Evolutionary conservation across 2,888 invertebrate genomes (phyloP).

Genomic region (Chloroclysta siterata): DNA sequence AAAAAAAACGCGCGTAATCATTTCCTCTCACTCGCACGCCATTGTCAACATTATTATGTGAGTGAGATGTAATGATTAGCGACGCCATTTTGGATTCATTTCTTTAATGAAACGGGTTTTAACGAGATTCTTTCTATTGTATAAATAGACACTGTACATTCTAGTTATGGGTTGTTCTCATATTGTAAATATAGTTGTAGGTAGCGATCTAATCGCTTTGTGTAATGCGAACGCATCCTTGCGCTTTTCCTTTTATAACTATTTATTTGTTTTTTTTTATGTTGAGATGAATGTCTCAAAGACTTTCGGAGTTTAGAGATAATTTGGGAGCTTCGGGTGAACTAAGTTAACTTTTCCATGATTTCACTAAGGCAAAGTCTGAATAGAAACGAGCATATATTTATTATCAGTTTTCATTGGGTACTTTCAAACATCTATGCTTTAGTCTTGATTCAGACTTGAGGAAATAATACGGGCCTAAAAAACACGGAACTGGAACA

Average conservation of each 20-base stretch:
- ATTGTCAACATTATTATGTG: too few species aligned
- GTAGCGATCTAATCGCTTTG: constrained; percentile 65
- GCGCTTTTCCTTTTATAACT: constrained; percentile 58
- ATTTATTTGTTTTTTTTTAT: constrained; percentile 65
- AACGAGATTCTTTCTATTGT: constrained; percentile 57
- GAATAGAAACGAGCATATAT: background rate
- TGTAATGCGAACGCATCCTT: constrained; percentile 49
- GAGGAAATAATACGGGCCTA: background rate
- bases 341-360: background rate
- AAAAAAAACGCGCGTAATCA: too few species aligned
- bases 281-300: constrained; percentile 63
- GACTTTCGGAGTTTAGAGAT: constrained; percentile 54
- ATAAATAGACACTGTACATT: constrained; percentile 64
- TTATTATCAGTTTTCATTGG: background rate
- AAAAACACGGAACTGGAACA: too few species aligned
- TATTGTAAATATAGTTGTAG: constrained; percentile 73
- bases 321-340: constrained; percentile 33
- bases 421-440: background rate
- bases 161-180: constrained; percentile 57
- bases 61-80: too few species aligned
- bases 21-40: too few species aligned
- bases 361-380: background rate
- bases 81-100: too few species aligned
- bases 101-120: too few species aligned
- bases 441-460: too few species aligned